Base-by-base conservation (phyloP, 2,888 invertebrate genomes). In the Xestia sexstrigata region DNA sequence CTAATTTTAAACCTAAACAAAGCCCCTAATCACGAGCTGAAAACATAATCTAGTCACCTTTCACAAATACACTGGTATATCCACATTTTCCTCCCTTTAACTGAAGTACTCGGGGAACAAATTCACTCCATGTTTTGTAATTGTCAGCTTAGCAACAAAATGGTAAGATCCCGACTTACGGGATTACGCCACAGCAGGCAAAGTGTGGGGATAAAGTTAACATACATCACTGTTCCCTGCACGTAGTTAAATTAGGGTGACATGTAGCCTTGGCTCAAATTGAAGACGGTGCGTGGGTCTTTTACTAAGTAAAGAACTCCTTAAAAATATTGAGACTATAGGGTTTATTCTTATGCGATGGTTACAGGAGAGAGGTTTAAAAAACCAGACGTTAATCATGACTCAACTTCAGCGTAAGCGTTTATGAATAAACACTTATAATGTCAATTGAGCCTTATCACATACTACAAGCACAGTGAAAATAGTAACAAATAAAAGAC, bases 141-240 rank as follows among this genome's bases (percentile, higher is more conserved):
- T 82, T 85, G 70, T 82, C 85, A 70, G 77, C 82, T 82, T 71
- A 85, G 71, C 70, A 71, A 76, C 82, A 70, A 82, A 82, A 76
- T 71, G 68, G 66, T 70, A 81, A 84, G 74, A 81, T 81, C 75
- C 68, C 39, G 81, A 81, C 85, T 85, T 76, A 82, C 47, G 13
- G 70, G 82, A 82, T 85, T 85, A 85, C 20, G 42, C 60, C 58
- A 69, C 85, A 76, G 68, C 68, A 45, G 58, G 63, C 35, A 49
- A 68, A 71, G 84, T 55, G 70, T 20, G 58, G 52, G 76, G 85
- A 81, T 81, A 30, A 66, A 55, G 68, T 66, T 65, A 69, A 62
- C 81, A 83, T 79, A 81, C 84, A 74, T 80, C 81, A 74, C 52
- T 49, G 81, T 63, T 72, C 66, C 63, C 72, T 42, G 79, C 80